Evolutionary conservation across 2,113 vertebrate species (phyloP).

Genomic region (Ceratotherium simum): DNA sequence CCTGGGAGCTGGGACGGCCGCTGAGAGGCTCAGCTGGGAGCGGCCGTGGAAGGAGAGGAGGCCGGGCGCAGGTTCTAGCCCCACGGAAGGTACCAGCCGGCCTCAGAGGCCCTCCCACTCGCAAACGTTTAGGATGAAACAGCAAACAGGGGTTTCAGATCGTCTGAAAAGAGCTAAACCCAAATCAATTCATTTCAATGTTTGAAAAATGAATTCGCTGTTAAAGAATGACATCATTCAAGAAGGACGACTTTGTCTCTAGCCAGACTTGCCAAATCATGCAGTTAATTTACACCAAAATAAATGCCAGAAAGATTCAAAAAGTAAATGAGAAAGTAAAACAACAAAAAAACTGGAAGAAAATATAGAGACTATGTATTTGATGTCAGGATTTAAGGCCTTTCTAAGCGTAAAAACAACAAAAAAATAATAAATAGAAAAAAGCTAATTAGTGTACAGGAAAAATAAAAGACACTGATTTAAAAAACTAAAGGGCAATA

Average conservation of each 20-base stretch:
- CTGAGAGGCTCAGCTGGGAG: not conserved
- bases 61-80: not conserved
- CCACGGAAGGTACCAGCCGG: not conserved
- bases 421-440: not conserved
- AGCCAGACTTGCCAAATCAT: not conserved
- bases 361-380: not conserved
- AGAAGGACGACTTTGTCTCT: not conserved
- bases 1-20: no score
- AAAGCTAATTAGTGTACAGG: not conserved
- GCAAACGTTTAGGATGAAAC: not conserved
- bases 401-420: slow-evolving; percentile 42
- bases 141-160: not conserved
- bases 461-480: slow-evolving; percentile 27
- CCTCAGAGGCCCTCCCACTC: no score
- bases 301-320: not conserved
- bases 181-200: not conserved
- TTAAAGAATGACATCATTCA: not conserved
- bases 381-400: not conserved
- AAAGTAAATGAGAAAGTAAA: slow-evolving; percentile 1
- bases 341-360: not conserved
- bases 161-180: not conserved
- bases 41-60: not conserved
- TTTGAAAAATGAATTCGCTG: slow-evolving; percentile 26
- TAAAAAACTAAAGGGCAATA: not conserved
- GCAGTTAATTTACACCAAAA: not conserved